Evolutionary conservation across 2,113 vertebrate genomes (phyloP).

Genomic region (Gambusia holbrooki): DNA sequence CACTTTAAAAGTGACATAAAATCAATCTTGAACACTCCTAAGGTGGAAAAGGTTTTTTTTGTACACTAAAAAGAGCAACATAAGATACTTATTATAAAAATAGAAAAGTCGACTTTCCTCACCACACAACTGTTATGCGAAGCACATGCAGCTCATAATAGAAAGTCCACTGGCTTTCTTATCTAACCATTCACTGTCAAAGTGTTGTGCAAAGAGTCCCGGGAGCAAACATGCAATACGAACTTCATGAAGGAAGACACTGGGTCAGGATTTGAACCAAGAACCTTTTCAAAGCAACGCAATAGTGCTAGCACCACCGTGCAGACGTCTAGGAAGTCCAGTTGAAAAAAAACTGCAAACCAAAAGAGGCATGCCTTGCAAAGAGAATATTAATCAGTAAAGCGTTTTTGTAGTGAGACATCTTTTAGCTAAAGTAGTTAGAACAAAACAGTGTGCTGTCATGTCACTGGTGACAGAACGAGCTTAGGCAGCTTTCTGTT

Average conservation of each 20-base stretch:
- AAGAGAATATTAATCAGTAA: no score
- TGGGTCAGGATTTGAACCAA: neutral
- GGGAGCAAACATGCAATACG: neutral
- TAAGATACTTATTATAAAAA: slow-evolving; percentile 13
- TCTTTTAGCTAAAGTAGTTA: neutral
- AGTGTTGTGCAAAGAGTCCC: neutral
- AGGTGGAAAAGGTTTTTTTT: slow-evolving; percentile 1
- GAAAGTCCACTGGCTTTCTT: slow-evolving; percentile 48
- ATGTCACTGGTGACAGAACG: neutral
- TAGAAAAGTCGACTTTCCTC: slow-evolving; percentile 23
- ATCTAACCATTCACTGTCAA: neutral
- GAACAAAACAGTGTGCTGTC: neutral
- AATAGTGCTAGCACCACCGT: no score
- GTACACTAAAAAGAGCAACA: slow-evolving; percentile 16
- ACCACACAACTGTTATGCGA: slow-evolving; percentile 35
- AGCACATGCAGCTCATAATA: slow-evolving; percentile 48
- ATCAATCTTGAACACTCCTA: neutral
- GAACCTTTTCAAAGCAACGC: neutral
- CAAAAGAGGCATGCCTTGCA: no score
- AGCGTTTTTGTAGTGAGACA: no score
- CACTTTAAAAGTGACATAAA: neutral
- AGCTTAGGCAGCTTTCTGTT: neutral
- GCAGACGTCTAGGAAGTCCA: neutral
- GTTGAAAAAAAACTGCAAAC: neutral
- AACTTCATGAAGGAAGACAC: neutral